Base-by-base conservation (phyloP, 2,888 invertebrate genomes). In the Ischnus inquisitorius region DNA sequence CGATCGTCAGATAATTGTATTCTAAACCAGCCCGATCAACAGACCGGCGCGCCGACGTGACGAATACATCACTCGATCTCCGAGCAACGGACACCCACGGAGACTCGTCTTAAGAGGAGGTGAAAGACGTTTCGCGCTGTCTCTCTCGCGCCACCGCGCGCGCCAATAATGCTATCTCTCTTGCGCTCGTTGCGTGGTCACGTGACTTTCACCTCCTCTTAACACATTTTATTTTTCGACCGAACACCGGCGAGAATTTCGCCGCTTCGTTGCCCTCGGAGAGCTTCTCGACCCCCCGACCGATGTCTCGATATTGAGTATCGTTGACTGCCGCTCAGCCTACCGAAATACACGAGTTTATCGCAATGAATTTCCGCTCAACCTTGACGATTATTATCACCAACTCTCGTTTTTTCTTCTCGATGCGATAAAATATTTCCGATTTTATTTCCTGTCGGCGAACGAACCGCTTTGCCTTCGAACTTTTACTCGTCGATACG, bases 191-290 rank as follows among this genome's bases (percentile, higher is more conserved):
- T n/a, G n/a, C n/a, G n/a, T n/a, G n/a, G n/a, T n/a, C n/a, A n/a
- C n/a, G n/a, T n/a, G n/a, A n/a, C n/a, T n/a, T n/a, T n/a, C n/a
- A n/a, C n/a, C n/a, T n/a, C n/a, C n/a, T n/a, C n/a, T n/a, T 62
- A 3, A 62, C 68, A 57, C 77, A 64, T 25, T 75, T 39, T 19
- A 14, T 57, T 22, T 28, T 28, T n/a, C 46, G 39, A 19, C 19
- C 51, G 78, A 39, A 79, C 78, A 79, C 78, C 78, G 69, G 78
- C 60, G 78, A 62, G 78, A 69, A 39, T 62, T 28, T 16, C 39
- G 43, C 60, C 19, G 67, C 41, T 76, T 25, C 43, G 41, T 48
- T 60, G 69, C 25, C 54, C 65, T 67, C 34, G 41, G 25, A n/a
- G 10, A 25, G 8, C 34, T 25, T 69, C 22, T 51, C 48, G 68